Evolutionary conservation across 1,140 invertebrate genomes (phyloP).

Genomic region (Zaprionus gabonicus): DNA sequence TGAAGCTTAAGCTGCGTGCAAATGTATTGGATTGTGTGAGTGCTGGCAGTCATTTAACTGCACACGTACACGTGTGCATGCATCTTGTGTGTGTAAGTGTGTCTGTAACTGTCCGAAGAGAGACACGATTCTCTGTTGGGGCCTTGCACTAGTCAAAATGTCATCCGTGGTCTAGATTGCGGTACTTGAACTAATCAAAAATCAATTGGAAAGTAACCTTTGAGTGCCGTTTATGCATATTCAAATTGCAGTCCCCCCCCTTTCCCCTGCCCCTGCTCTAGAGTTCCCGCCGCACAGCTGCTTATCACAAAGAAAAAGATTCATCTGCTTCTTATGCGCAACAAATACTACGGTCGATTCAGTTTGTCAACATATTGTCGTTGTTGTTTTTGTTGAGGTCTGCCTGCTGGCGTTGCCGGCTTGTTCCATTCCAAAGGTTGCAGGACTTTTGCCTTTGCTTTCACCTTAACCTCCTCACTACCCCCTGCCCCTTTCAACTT

Average conservation of each 20-base stretch:
- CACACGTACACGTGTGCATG: conserved; percentile 7
- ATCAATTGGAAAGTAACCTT: conserved; percentile 22
- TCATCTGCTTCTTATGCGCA: conserved; percentile 44
- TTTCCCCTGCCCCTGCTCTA: too few species aligned
- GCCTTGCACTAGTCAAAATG: not conserved
- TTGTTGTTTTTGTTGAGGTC: conserved; percentile 36
- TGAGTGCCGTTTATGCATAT: conserved; percentile 10
- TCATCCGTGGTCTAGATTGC: not conserved
- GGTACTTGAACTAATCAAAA: conserved; percentile 39
- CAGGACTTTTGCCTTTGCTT: conserved; percentile 23
- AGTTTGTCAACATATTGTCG: conserved; percentile 49
- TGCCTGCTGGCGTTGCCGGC: conserved; percentile 48
- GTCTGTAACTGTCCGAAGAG: conserved; percentile 39
- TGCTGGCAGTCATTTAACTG: conserved; percentile 45
- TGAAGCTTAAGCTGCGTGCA: conserved; percentile 50
- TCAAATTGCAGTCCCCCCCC: not conserved
- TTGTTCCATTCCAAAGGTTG: conserved; percentile 47
- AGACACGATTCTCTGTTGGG: not conserved
- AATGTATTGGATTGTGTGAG: conserved; percentile 7
- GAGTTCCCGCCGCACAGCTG: not conserved
- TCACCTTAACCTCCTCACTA: not conserved
- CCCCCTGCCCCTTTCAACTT: not conserved
- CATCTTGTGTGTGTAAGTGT: conserved; percentile 11
- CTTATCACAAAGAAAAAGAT: conserved; percentile 23
- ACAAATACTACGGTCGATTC: conserved; percentile 60